Evolutionary conservation across 1,140 invertebrate genomes (phyloP).

Genomic region (Sitodiplosis mosellana): DNA sequence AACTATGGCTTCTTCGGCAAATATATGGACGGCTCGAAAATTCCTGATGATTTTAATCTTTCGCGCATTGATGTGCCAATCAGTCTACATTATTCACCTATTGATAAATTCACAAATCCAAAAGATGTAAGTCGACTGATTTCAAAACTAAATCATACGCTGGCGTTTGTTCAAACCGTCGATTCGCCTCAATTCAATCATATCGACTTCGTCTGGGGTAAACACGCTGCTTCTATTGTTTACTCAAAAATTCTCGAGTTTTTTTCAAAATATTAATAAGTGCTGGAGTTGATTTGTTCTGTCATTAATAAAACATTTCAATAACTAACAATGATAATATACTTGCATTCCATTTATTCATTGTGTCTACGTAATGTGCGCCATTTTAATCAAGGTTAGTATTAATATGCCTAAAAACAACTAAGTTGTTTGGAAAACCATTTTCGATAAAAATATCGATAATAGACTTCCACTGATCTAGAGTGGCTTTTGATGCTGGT

Average conservation of each 20-base stretch:
- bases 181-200: slow-evolving; percentile 33
- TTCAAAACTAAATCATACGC: slow-evolving; percentile 23
- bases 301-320: too few relatives aligned
- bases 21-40: slow-evolving; percentile 32
- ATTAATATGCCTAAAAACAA: too few relatives aligned
- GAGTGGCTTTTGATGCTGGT: too few relatives aligned
- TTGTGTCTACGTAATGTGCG: too few relatives aligned
- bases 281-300: too few relatives aligned
- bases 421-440: too few relatives aligned
- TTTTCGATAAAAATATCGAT: too few relatives aligned
- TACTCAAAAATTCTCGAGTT: slow-evolving; percentile 37
- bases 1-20: slow-evolving; percentile 26
- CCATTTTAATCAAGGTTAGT: too few relatives aligned
- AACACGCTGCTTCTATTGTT: slow-evolving; percentile 37
- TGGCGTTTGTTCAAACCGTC: slow-evolving; percentile 26
- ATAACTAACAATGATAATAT: too few relatives aligned
- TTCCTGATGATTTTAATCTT: slow-evolving; percentile 40
- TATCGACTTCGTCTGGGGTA: slow-evolving; percentile 46
- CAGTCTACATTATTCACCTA: slow-evolving; percentile 39
- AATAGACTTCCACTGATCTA: too few relatives aligned
- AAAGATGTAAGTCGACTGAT: slow-evolving; percentile 27
- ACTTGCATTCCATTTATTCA: too few relatives aligned
- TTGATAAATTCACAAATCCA: slow-evolving; percentile 37
- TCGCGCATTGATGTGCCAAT: slow-evolving; percentile 37
- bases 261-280: too few relatives aligned